These are phyloP conservation scores for Machaerirhynchus nigripectus DNA, from an alignment of 2,113 vertebrate species.

Conservation along the genomic window DNA sequence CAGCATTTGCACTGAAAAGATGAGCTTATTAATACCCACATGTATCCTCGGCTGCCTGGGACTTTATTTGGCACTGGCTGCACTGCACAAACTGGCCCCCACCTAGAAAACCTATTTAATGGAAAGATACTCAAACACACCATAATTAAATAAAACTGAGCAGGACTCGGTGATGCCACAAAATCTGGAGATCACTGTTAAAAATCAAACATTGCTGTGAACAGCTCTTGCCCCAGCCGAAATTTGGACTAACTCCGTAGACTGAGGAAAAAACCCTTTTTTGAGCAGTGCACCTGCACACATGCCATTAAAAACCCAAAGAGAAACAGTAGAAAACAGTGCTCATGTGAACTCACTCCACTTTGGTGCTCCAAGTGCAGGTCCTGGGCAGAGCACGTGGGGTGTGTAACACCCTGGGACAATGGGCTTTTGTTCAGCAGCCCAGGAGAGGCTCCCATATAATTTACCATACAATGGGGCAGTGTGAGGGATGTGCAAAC, in stretches of 20 bases:
- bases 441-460: neutral
- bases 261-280: neutral
- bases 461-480: slow-evolving; percentile 56
- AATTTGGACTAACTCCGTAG: neutral
- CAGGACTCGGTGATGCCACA: neutral
- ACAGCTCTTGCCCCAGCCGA: neutral
- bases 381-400: neutral
- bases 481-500: neutral
- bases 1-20: neutral
- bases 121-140: neutral
- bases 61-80: neutral
- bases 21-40: neutral
- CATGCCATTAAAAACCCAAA: neutral
- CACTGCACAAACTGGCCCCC: no score
- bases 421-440: slow-evolving; percentile 47
- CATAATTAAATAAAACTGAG: neutral
- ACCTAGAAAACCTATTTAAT: neutral
- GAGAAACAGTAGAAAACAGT: neutral
- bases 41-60: neutral
- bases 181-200: neutral
- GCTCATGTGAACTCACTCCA: neutral
- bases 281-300: neutral
- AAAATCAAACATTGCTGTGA: neutral
- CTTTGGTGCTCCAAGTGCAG: neutral
- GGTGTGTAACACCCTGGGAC: neutral